phyloP scores from a whole-genome alignment of 2,797 vertebrate species.

The Chaunax sp. region DNA sequence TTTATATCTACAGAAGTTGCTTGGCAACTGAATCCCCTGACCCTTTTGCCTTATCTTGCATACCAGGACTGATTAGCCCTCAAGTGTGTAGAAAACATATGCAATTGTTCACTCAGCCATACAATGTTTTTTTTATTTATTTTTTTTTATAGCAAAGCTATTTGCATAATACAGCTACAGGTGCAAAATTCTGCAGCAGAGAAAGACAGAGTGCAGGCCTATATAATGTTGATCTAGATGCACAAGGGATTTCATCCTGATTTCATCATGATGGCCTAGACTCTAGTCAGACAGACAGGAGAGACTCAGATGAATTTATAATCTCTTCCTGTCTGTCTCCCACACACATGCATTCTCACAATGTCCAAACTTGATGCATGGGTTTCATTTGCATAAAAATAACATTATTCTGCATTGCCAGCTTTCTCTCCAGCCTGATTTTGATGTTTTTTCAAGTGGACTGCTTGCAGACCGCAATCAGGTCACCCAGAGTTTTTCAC shows the following conservation, averaged over 20 bases:
- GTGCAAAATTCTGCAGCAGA: slow-evolving; percentile 25
- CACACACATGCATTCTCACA: slow-evolving; percentile 21
- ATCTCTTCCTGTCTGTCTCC: slow-evolving; percentile 37
- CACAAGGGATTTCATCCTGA: slow-evolving; percentile 66
- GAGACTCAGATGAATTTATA: slow-evolving; percentile 62
- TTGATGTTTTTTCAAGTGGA: slow-evolving; percentile 38
- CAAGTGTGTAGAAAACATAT: slow-evolving; percentile 61
- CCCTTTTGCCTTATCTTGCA: slow-evolving; percentile 51
- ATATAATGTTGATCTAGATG: slow-evolving; percentile 47
- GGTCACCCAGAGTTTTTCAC: slow-evolving; percentile 53
- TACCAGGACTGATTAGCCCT: slow-evolving; percentile 68
- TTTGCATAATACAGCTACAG: slow-evolving; percentile 46
- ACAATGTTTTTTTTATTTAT: slow-evolving; percentile 8
- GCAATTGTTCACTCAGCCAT: slow-evolving; percentile 52
- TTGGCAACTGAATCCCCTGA: slow-evolving; percentile 65
- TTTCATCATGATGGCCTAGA: slow-evolving; percentile 68
- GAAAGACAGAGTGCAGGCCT: slow-evolving; percentile 27
- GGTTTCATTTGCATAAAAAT: slow-evolving; percentile 51
- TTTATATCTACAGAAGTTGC: slow-evolving; percentile 61
- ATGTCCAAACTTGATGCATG: slow-evolving; percentile 41
- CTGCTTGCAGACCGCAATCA: slow-evolving; percentile 40
- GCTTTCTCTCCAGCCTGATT: slow-evolving; percentile 26
- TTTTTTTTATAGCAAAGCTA: slow-evolving; percentile 21
- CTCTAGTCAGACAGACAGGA: slow-evolving; percentile 57
- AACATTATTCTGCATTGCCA: slow-evolving; percentile 23